A percentile compares a stretch with the other conserved stretches of the same genome.
Evolutionary conservation across 2,113 vertebrate genomes (phyloP).

Genomic region (Tretioscincus oriximinensis): DNA sequence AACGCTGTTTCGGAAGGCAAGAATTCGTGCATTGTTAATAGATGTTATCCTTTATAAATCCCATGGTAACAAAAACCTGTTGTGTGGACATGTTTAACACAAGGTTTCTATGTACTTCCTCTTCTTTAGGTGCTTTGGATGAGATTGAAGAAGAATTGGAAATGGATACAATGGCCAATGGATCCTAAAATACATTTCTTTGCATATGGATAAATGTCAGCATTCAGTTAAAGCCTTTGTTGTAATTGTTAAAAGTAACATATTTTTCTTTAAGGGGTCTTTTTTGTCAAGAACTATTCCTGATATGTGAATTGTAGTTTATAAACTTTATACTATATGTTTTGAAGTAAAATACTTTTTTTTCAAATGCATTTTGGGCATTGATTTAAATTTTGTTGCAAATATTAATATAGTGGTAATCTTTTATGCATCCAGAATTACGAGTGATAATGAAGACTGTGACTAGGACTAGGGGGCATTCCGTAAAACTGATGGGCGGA

Average conservation of each 20-base stretch:
- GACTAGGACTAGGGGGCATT: too few relatives aligned
- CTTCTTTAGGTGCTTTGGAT: constrained; percentile 66
- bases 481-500: too few relatives aligned
- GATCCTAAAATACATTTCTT: constrained; percentile 68
- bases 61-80: too few relatives aligned
- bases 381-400: not conserved
- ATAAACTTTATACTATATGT: constrained; percentile 52
- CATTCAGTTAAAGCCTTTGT: not conserved
- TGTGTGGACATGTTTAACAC: too few relatives aligned
- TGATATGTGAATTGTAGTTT: constrained; percentile 21
- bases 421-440: not conserved
- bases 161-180: constrained; percentile 80
- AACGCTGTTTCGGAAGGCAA: too few relatives aligned
- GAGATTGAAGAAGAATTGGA: constrained; percentile 84
- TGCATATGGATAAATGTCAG: rapidly evolving
- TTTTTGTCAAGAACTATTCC: constrained; percentile 6
- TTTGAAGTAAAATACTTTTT: constrained; percentile 43
- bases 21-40: too few relatives aligned
- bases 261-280: not conserved
- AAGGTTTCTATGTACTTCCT: not conserved
- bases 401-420: not conserved
- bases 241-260: not conserved
- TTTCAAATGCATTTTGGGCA: constrained; percentile 8
- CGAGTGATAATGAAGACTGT: not conserved
- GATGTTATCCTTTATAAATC: too few relatives aligned